These are phyloP conservation scores for Atta cephalotes DNA, from an alignment of 1,140 invertebrate genomes.

Conservation along the genomic window DNA sequence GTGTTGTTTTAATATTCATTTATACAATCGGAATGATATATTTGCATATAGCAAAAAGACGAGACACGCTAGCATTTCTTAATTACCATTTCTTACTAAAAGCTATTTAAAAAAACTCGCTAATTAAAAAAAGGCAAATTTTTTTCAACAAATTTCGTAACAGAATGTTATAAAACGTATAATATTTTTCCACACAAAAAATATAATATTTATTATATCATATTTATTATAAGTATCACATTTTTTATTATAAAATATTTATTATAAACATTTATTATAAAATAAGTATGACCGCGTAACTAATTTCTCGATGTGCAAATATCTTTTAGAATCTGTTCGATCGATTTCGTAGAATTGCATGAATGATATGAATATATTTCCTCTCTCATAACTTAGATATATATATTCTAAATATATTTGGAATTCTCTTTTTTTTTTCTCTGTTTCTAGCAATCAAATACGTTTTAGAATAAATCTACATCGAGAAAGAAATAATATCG, in stretches of 20 bases:
- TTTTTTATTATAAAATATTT: no score
- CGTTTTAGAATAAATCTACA: slow-evolving; percentile 11
- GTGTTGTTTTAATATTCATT: not conserved
- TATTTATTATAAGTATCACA: no score
- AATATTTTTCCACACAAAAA: not conserved
- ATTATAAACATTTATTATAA: not conserved
- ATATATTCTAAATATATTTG: not conserved
- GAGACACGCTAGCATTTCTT: not conserved
- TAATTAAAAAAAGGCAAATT: not conserved
- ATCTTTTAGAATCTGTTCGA: not conserved
- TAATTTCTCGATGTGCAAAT: not conserved
- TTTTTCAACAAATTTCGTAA: not conserved
- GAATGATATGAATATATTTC: not conserved
- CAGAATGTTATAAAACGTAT: not conserved
- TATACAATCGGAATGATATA: not conserved
- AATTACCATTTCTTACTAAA: not conserved
- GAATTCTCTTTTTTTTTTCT: not conserved
- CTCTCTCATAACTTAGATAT: not conserved
- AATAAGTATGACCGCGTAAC: no score
- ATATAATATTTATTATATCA: not conserved
- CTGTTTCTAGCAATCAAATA: not conserved
- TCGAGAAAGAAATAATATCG: not conserved
- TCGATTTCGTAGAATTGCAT: not conserved
- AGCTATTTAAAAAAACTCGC: not conserved
- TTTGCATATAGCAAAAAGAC: not conserved